These are phyloP conservation scores for Lottia scabra DNA, from an alignment of 2,888 invertebrate genomes.

Conservation along the genomic window DNA sequence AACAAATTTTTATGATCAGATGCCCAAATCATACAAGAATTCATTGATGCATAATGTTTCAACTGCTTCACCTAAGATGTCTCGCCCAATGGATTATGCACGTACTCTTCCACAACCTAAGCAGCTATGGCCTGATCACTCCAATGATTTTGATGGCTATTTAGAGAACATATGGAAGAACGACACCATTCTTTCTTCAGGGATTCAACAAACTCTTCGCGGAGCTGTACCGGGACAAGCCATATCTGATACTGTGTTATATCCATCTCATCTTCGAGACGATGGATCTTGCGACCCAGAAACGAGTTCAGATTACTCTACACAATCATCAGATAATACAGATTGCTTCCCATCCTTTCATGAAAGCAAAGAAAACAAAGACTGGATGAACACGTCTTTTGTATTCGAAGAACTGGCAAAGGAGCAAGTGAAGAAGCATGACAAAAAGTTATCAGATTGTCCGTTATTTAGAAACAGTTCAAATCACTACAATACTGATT, in stretches of 20 bases:
- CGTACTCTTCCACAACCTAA: background rate
- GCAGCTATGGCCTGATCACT: background rate
- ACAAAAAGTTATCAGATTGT: slow-evolving; percentile 13
- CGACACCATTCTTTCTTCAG: slow-evolving; percentile 7
- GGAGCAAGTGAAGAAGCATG: slow-evolving; percentile 29
- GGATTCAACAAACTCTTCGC: slow-evolving; percentile 17
- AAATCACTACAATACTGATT: slow-evolving; percentile 40
- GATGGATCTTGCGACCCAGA: background rate
- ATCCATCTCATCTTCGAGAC: background rate
- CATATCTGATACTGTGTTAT: background rate
- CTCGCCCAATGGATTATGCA: too few species aligned
- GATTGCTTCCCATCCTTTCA: slow-evolving; percentile 33
- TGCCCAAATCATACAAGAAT: too few species aligned
- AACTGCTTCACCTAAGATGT: too few species aligned
- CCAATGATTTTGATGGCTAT: background rate
- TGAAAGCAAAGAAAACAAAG: slow-evolving; percentile 30
- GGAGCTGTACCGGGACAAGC: slow-evolving; percentile 11
- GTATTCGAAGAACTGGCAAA: slow-evolving; percentile 36
- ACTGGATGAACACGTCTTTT: slow-evolving; percentile 26
- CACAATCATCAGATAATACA: background rate
- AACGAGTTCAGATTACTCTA: slow-evolving; percentile 2
- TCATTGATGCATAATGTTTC: too few species aligned
- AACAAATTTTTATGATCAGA: too few species aligned
- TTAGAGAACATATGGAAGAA: background rate
- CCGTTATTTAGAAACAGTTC: slow-evolving; percentile 24